A percentile compares a stretch with the other conserved stretches of the same genome.
Evolutionary conservation across 2,797 vertebrate genomes (phyloP).

Genomic region (Lepidocolaptes lacrymiger): DNA sequence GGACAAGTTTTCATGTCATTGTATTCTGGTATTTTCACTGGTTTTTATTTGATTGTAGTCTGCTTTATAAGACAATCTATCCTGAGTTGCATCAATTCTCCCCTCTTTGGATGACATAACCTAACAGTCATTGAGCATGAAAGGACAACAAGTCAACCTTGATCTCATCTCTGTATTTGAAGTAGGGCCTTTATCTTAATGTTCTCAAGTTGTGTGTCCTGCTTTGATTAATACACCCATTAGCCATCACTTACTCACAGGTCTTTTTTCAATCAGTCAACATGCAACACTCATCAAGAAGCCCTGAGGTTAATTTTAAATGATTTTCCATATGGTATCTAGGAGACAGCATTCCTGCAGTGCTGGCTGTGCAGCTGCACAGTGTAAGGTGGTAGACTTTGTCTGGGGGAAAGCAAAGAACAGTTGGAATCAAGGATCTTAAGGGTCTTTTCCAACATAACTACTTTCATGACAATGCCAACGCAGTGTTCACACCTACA

Average conservation of each 20-base stretch:
- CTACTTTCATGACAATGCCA: background rate
- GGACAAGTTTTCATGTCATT: background rate
- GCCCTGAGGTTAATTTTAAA: background rate
- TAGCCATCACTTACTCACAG: background rate
- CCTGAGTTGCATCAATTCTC: background rate
- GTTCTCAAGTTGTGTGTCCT: slow-evolving; percentile 5
- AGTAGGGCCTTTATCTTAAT: slow-evolving; percentile 18
- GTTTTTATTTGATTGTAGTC: background rate
- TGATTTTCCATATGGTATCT: background rate
- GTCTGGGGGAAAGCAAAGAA: background rate
- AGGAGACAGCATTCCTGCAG: background rate
- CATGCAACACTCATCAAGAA: background rate
- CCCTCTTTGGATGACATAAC: background rate
- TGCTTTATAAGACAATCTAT: background rate
- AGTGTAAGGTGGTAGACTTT: background rate
- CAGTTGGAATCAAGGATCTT: background rate
- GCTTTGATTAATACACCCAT: slow-evolving; percentile 25
- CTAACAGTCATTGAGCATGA: background rate
- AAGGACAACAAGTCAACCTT: background rate
- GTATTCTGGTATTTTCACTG: background rate
- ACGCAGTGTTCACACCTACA: background rate
- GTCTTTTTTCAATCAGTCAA: slow-evolving; percentile 17
- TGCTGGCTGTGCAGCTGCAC: background rate
- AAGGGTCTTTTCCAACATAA: background rate
- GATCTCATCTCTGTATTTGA: background rate